Evolutionary conservation across 2,797 vertebrate species (phyloP), one percentile per base, ranked within the genome.

Genomic region (Diglossa cyanea): DNA sequence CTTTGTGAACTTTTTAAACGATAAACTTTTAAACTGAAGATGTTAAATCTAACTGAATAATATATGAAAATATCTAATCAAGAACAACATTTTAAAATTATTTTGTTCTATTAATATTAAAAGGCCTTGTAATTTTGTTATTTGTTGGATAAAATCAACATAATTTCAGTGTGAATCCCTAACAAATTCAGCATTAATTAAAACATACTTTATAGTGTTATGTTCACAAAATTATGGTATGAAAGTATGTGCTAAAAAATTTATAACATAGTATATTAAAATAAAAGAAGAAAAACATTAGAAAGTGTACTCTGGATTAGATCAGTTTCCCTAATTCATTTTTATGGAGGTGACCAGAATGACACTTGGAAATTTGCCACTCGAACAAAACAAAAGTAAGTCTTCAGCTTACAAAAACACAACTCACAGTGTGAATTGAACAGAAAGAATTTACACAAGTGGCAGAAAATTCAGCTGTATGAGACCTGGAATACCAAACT

Each of bases 81-180:
- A 90, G 33, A 72, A n/a, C 1, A 47, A 20, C 10, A 13, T 55
- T 73, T 60, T 25, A n/a, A 63, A 66, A 50, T 50, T 44, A 28
- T 53, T 75, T 75, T 72, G 4, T 66, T 10, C 9, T 37, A 60
- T 37, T 66, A 0, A n/a, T 48, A 47, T 5, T 58, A 39, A 44
- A 88, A 55, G 2, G 25, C 1, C 4, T 23, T 47, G 7, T 17
- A 0, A 13, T 85, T 57, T 60, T 61, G 6, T 26, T 45, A 5
- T 5, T 68, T 21, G 0, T 40, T 54, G 19, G 11, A 7, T 13
- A 61, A 82, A 55, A 47, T 26, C 31, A 30, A 20, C 1, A 0
- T 6, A 18, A 47, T 71, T 66, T 80, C 40, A 54, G 21, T 48
- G 25, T 30, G 8, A 74, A n/a, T n/a, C 28, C 25, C 51, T 47